phyloP scores from a whole-genome alignment of 2,113 vertebrate genomes.

The Elephas maximus region DNA sequence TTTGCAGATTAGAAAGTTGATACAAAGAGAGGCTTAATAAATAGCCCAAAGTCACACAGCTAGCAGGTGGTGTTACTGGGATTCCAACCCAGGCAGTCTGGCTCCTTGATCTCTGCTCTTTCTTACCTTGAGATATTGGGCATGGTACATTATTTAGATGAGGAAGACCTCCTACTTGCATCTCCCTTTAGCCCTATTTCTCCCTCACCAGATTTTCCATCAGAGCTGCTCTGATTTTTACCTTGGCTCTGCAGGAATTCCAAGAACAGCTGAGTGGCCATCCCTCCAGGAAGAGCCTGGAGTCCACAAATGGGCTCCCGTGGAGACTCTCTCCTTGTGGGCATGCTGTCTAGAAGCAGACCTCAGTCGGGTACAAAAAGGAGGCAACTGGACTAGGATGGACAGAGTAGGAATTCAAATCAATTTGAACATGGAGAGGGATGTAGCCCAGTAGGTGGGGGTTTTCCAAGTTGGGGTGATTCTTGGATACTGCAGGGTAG shows the following conservation, averaged over 20 bases:
- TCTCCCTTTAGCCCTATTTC: neutral
- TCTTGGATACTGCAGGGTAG: neutral
- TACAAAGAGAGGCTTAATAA: neutral
- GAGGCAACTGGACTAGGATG: neutral
- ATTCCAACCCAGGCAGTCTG: neutral
- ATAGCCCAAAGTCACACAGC: neutral
- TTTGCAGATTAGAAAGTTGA: neutral
- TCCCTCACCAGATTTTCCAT: neutral
- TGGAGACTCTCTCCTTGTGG: neutral
- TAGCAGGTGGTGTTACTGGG: no score
- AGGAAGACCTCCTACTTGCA: neutral
- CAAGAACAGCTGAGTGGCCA: neutral
- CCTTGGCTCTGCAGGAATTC: neutral
- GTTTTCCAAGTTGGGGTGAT: neutral
- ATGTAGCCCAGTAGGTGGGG: neutral
- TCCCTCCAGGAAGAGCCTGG: neutral
- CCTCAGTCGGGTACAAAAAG: neutral
- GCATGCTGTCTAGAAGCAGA: neutral
- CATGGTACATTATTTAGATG: fast-evolving
- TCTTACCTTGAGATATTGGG: neutral
- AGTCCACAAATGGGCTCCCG: neutral
- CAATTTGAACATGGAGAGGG: neutral
- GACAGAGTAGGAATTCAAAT: neutral
- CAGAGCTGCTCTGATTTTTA: neutral
- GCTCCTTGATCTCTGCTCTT: neutral